Conservation (phyloP, 2,888 invertebrate genomes). For the Drosophila setosimentum region DNA sequence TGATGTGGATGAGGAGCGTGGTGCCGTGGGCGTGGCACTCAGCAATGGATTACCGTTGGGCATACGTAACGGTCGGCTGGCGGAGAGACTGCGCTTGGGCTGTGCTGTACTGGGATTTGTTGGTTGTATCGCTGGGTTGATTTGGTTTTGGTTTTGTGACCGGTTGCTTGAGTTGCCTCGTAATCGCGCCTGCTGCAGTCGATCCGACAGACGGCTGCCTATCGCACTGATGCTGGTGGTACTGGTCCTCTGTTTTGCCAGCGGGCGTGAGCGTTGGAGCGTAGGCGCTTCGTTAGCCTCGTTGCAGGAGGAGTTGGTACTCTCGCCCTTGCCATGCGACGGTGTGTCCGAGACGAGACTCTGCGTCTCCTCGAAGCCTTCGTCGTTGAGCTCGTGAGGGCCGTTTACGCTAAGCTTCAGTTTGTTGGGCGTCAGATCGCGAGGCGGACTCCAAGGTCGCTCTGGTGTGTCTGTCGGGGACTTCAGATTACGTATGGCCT, state of each 20-base stretch:
- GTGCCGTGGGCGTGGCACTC: constrained; percentile 86
- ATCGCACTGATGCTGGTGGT: constrained; percentile 62
- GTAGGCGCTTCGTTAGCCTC: constrained; percentile 86
- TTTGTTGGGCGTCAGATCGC: constrained; percentile 77
- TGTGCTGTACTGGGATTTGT: constrained; percentile 15
- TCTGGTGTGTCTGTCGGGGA: constrained; percentile 88
- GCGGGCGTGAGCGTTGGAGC: constrained; percentile 55
- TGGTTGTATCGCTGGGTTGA: constrained; percentile 16
- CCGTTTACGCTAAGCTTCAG: constrained; percentile 70
- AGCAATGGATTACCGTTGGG: constrained; percentile 87
- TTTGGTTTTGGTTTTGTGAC: constrained; percentile 59
- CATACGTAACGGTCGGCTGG: constrained; percentile 87
- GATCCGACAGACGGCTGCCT: constrained; percentile 71
- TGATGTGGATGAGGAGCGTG: constrained; percentile 79
- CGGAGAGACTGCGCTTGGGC: constrained; percentile 62
- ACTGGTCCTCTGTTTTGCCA: constrained; percentile 61
- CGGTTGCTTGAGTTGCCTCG: constrained; percentile 44
- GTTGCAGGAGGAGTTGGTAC: constrained; percentile 90
- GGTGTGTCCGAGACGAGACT: constrained; percentile 94
- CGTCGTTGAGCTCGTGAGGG: constrained; percentile 90
- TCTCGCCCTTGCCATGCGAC: constrained; percentile 89
- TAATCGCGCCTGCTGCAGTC: constrained; percentile 68
- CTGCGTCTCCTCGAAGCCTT: constrained; percentile 96
- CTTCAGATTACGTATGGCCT: constrained; percentile 89
- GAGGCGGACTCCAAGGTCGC: constrained; percentile 87